Conservation (phyloP, 2,888 invertebrate genomes). For the Lycocerus yunnanus region DNA sequence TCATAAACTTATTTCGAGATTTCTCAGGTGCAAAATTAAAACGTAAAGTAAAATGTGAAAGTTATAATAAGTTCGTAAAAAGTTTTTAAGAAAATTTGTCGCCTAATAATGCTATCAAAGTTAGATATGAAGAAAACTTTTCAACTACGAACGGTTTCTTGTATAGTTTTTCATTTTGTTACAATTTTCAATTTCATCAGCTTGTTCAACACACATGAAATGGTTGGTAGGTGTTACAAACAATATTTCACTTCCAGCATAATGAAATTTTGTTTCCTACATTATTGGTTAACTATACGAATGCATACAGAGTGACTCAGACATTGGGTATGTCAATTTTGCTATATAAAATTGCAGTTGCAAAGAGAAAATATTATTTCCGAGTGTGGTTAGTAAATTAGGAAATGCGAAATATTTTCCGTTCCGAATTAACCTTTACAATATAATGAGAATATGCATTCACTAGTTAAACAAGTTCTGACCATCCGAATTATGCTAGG, state of each 20-base stretch:
- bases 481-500: background rate
- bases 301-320: background rate
- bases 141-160: background rate
- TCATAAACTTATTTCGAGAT: background rate
- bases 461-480: background rate
- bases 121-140: constrained; percentile 4
- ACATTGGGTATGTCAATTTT: no score
- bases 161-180: background rate
- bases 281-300: no score
- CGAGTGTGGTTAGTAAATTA: background rate
- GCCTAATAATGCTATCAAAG: background rate
- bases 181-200: background rate
- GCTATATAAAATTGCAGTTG: no score
- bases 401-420: background rate
- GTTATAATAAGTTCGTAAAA: constrained; percentile 9
- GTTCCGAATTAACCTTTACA: background rate
- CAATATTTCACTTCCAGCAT: background rate
- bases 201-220: background rate
- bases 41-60: constrained; percentile 8
- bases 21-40: constrained; percentile 16
- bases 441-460: background rate
- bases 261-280: background rate
- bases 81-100: constrained; percentile 8
- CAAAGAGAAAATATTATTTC: no score
- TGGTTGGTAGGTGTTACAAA: background rate